phyloP scores from a whole-genome alignment of 2,113 vertebrate genomes.

The Plecturocebus donacophilus region DNA sequence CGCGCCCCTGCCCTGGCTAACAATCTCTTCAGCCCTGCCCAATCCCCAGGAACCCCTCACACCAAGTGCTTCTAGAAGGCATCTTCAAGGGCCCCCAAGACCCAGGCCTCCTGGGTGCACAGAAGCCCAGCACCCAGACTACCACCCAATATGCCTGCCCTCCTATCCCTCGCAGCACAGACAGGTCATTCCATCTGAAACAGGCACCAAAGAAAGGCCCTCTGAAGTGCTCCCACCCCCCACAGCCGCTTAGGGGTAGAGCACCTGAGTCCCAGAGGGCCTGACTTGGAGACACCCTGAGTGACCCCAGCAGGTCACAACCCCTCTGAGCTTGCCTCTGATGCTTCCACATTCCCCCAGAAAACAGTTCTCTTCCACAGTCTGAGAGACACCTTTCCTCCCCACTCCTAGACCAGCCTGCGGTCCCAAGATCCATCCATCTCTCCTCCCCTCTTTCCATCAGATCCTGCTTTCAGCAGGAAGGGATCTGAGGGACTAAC shows the following conservation, averaged over 20 bases:
- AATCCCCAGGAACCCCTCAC: neutral
- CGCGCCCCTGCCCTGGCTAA: neutral
- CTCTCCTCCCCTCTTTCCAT: neutral
- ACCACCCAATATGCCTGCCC: neutral
- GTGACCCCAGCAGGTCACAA: neutral
- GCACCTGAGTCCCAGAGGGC: neutral
- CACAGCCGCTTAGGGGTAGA: too few species aligned
- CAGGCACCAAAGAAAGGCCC: neutral
- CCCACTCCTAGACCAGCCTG: neutral
- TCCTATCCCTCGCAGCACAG: neutral
- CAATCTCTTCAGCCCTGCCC: neutral
- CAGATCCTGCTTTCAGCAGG: conserved; percentile 60
- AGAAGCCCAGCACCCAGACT: neutral
- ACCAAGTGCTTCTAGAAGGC: neutral
- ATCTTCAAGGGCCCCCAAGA: neutral
- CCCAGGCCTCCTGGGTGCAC: neutral
- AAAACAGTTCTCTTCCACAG: neutral
- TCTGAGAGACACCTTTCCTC: neutral
- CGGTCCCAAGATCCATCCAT: conserved; percentile 24
- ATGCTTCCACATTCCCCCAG: neutral
- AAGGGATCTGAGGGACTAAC: conserved; percentile 62
- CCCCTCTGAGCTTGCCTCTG: neutral
- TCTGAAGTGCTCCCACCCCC: neutral
- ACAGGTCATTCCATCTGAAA: neutral
- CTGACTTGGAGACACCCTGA: neutral